These are phyloP conservation scores for Tenodera sinensis DNA, from an alignment of 2,888 invertebrate species.

Conservation along the genomic window DNA sequence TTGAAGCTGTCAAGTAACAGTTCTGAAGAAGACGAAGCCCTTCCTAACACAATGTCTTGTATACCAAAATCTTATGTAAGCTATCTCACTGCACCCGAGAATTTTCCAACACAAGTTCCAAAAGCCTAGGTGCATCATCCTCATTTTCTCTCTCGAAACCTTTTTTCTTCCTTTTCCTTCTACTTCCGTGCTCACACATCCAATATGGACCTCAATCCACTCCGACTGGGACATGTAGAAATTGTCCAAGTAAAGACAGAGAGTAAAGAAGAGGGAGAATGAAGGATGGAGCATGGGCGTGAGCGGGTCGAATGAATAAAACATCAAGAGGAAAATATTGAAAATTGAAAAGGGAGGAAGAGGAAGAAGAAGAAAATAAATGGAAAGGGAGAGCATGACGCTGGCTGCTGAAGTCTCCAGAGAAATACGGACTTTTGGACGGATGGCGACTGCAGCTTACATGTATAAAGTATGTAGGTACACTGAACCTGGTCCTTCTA, in stretches of 20 bases:
- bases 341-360: slow-evolving; percentile 27
- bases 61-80: neutral
- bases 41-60: no score
- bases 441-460: neutral
- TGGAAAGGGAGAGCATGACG: slow-evolving; percentile 6
- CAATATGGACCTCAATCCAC: neutral
- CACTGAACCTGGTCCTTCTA: neutral
- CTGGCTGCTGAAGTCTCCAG: neutral
- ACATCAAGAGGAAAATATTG: slow-evolving; percentile 43
- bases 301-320: slow-evolving; percentile 44
- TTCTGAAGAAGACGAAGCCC: no score
- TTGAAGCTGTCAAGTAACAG: no score
- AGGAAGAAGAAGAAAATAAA: slow-evolving; percentile 7
- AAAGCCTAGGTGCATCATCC: neutral
- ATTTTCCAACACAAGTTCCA: neutral
- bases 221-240: slow-evolving; percentile 13
- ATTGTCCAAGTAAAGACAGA: slow-evolving; percentile 22
- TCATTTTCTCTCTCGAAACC: neutral
- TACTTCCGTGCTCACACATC: neutral
- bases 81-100: neutral
- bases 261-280: neutral
- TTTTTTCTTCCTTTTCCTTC: neutral
- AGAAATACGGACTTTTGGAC: neutral
- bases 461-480: neutral
- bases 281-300: slow-evolving; percentile 19